Percentiles rank a stretch among this genome's conserved stretches.
These are phyloP conservation scores for Orthosia incerta DNA, from an alignment of 2,888 invertebrate genomes.

Conservation along the genomic window DNA sequence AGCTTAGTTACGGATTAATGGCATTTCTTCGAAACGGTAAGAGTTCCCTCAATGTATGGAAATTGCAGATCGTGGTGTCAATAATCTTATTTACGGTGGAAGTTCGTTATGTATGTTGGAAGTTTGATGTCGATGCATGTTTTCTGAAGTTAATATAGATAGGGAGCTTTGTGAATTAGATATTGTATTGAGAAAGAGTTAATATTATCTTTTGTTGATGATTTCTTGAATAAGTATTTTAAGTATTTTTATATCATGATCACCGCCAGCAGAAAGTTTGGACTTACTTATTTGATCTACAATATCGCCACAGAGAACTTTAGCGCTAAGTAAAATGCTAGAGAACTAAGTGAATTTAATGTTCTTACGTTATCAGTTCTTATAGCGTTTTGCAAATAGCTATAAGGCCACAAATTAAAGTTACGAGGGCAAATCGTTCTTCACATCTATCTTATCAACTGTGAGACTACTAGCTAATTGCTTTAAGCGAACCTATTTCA, in stretches of 20 bases:
- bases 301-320: not conserved
- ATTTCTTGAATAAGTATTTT: not conserved
- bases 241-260: not conserved
- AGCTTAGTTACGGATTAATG: constrained; percentile 78
- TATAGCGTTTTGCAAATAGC: too few species aligned
- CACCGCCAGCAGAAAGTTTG: not conserved
- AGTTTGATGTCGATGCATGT: constrained; percentile 21
- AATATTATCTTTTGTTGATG: not conserved
- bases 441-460: not conserved
- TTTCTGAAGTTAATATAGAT: constrained; percentile 18
- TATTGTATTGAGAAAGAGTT: not conserved
- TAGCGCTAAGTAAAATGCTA: not conserved
- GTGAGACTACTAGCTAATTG: not conserved
- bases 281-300: not conserved
- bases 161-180: not conserved
- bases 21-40: constrained; percentile 65
- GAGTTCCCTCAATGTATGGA: constrained; percentile 59
- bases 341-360: too few species aligned
- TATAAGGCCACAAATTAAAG: not conserved
- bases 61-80: constrained; percentile 52
- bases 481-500: not conserved
- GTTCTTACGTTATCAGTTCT: not conserved
- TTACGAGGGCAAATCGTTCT: not conserved
- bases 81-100: constrained; percentile 52
- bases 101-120: constrained; percentile 20